These are phyloP conservation scores for Crambe crambe DNA, from an alignment of 37 sponge, comb jelly and placozoan genomes.

Conservation along the genomic window DNA sequence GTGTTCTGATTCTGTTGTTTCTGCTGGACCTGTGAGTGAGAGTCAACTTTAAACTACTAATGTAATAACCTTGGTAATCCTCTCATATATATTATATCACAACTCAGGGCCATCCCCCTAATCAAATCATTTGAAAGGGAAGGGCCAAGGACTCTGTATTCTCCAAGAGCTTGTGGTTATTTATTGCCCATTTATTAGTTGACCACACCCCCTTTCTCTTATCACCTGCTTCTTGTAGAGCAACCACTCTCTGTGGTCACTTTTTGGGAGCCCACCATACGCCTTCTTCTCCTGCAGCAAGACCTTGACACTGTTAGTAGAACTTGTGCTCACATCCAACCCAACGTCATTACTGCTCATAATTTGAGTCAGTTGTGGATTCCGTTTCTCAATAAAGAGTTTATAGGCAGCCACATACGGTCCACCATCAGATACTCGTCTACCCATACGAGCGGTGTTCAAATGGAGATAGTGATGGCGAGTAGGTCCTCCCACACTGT, in stretches of 20 bases:
- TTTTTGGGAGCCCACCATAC: conserved; percentile 25
- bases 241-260: conserved; percentile 21
- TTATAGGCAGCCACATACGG: conserved; percentile 39
- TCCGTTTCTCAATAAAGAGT: conserved; percentile 41
- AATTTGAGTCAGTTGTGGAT: conserved; percentile 15
- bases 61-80: no score
- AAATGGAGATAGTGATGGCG: conserved; percentile 12
- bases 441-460: conserved; percentile 7
- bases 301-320: conserved; percentile 30
- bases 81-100: no score
- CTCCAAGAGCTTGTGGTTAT: no score
- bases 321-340: not conserved
- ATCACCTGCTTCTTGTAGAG: conserved; percentile 40
- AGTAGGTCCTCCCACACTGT: conserved; percentile 13
- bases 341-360: conserved; percentile 5
- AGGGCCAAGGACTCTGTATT: no score
- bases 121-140: no score
- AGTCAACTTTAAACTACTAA: not conserved
- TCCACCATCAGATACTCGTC: conserved; percentile 61
- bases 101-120: no score
- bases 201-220: not conserved
- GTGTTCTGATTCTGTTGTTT: not conserved
- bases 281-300: conserved; percentile 37
- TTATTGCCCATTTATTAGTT: no score
- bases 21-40: not conserved